Conservation (phyloP, 2,113 vertebrate genomes). For the Salvelinus sp. region DNA sequence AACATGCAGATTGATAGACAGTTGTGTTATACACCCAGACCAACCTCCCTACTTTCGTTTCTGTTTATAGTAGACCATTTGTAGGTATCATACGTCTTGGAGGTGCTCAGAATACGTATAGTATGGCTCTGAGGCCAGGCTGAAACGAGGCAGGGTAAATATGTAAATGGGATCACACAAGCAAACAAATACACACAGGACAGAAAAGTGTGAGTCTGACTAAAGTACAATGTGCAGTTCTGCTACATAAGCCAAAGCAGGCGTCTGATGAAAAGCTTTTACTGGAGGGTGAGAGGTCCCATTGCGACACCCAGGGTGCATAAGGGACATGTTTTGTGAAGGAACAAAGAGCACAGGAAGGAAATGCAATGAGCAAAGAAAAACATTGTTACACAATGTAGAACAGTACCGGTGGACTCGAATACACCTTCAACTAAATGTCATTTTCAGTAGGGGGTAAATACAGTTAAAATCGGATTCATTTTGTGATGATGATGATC, state of each 20-base stretch:
- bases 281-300: conserved; percentile 54
- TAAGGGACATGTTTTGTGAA: conserved; percentile 44
- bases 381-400: conserved; percentile 46
- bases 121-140: no score
- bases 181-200: neutral
- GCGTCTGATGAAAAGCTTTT: conserved; percentile 50
- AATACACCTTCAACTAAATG: neutral
- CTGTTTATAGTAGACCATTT: no score
- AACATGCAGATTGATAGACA: no score
- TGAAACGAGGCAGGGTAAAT: no score
- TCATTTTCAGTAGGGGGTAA: neutral
- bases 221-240: conserved; percentile 35
- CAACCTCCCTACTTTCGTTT: no score
- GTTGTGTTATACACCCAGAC: no score
- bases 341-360: conserved; percentile 43
- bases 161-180: no score
- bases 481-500: no score
- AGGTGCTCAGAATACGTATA: no score
- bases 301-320: conserved; percentile 48
- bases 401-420: conserved; percentile 7
- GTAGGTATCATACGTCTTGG: no score
- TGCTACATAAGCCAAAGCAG: conserved; percentile 38
- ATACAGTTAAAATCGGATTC: no score
- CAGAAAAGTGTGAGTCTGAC: conserved; percentile 2
- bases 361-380: conserved; percentile 39